Evolutionary conservation across 30 jellyfish, hydroid and myxozoan genomes (phyloP).

Genomic region (Pelagia noctiluca): DNA sequence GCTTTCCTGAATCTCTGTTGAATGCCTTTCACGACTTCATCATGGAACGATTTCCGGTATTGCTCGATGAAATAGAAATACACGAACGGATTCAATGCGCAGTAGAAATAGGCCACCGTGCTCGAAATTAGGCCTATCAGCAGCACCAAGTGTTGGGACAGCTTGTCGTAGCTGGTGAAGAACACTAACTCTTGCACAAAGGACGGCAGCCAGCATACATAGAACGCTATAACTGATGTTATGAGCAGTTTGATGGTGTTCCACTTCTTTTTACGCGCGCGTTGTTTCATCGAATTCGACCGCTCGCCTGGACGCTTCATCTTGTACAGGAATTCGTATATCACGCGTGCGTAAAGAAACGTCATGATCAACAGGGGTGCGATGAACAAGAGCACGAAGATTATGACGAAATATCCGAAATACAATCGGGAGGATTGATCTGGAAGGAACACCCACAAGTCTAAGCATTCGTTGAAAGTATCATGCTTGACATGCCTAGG

Average conservation of each 20-base stretch:
- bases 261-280: conserved; percentile 2
- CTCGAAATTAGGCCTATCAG: conserved; percentile 6
- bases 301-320: conserved; percentile 16
- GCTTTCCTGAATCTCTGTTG: too few relatives aligned
- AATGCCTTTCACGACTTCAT: too few relatives aligned
- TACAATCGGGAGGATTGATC: not conserved
- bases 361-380: not conserved
- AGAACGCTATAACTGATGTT: not conserved
- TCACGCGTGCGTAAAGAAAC: not conserved
- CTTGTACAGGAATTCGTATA: conserved; percentile 5
- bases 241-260: conserved; percentile 14
- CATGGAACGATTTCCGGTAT: not conserved
- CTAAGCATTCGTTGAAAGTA: not conserved
- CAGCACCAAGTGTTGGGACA: not conserved
- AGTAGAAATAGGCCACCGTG: conserved; percentile 1
- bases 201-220: conserved; percentile 51
- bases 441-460: not conserved
- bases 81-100: conserved; percentile 14
- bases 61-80: conserved; percentile 1
- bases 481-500: not conserved
- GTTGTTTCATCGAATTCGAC: not conserved
- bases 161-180: not conserved
- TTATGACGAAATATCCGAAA: not conserved
- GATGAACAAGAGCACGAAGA: not conserved
- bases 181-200: conserved; percentile 21